Evolutionary conservation across 2,888 invertebrate genomes (phyloP), one percentile per base, ranked within the genome.

Genomic region (Tribolium freemani): DNA sequence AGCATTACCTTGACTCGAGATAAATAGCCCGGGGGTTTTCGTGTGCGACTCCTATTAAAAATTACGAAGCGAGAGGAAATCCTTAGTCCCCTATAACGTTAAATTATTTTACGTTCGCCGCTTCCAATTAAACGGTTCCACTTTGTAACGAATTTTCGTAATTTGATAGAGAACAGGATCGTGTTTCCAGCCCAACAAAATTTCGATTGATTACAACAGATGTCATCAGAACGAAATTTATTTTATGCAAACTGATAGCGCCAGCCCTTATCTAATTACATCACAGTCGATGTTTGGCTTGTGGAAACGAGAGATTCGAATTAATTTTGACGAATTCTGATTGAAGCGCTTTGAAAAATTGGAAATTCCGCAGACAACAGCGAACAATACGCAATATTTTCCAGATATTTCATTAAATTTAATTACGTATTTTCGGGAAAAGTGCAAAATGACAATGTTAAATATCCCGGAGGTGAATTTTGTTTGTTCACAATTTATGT

Each of bases 1-100:
- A 66, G 63, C 46, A 66, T 56, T 66, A 56, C 66, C 66, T 66
- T 56, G 66, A 54, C 38, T 63, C n/a, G 8, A 16, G 51, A 63
- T 53, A 63, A 63, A 63, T 53, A 63, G 51, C 63, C 31, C 13
- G 13, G 13, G 51, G 63, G 51, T 5, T 20, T 63, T 63, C 63
- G 38, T 16, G 63, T 51, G 44, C 50, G 63, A 26, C 16, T 31
- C 21, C 30, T 38, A 63, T 63, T 63, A 63, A 63, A 63, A 63
- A 63, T 63, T 63, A 63, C 51, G 20, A 26, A 50, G 30, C 48
- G 11, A 9, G 45, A 45, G 60, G 56, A 20, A 20, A 51, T 30
- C 38, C 31, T 31, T 31, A 10, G 56, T 10, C 26, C 26, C 5
- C 26, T 16, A 58, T 10, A 44, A 58, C 20, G 45, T 8, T 20